Evolutionary conservation across 1,140 invertebrate genomes (phyloP), one percentile per base, ranked within the genome.

Genomic region (Gryon sp.): DNA sequence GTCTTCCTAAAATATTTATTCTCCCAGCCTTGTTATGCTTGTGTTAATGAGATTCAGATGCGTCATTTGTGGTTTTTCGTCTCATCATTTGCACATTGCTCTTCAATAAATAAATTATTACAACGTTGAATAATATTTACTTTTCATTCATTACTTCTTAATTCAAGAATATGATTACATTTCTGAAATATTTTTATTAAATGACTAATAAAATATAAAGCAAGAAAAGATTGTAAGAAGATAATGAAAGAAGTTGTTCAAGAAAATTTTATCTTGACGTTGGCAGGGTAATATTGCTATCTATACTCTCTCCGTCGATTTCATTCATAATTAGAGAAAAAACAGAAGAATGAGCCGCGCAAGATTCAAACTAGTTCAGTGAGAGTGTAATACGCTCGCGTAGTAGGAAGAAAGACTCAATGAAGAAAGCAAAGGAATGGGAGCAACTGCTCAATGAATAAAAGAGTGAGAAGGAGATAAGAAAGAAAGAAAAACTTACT

Each of bases 301-400:
- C 60, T 66, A 36, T 24, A 40, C 74, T 46, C 62, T 65, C 69
- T 73, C 62, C 72, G 80, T 82, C 79, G 82, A 85, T 87, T 87
- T 87, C 88, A 89, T 88, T 89, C 87, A 88, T 89, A 89, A 89
- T 89, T 89, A 89, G 84, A 88, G 85, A 72, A 84, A 84, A 86
- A 82, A 80, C 59, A 79, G 78, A 81, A 53, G 72, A 80, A 70
- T 59, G 46, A 73, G 69, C 46, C 46, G 78, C 70, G 78, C 55
- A 76, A 76, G 66, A 74, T 74, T 74, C 70, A 77, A 80, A 75
- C 78, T 80, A 77, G 70, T 72, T 80, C 78, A 80, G 68, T 78
- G 79, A 79, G 66, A 72, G 72, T 80, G 81, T 84, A 84, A 81
- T 85, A 87, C 83, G 83, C 83, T 80, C 66, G 80, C 82, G 87